phyloP scores from a whole-genome alignment of 2,797 vertebrate genomes.

The Cynopterus sphinx region DNA sequence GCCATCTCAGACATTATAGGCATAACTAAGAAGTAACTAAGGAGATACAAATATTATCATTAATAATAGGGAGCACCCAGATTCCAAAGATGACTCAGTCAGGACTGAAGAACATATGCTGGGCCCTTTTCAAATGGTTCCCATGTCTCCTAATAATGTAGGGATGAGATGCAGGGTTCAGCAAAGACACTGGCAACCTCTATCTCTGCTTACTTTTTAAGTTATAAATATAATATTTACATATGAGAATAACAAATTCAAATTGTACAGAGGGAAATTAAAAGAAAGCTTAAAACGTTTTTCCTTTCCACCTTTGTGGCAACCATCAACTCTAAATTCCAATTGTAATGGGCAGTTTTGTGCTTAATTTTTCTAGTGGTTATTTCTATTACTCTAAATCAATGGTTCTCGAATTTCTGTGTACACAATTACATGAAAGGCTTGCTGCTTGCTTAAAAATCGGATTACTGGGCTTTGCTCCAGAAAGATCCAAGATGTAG shows the following conservation, averaged over 20 bases:
- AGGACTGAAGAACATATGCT: not conserved
- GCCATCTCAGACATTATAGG: not conserved
- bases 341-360: slow-evolving; percentile 1
- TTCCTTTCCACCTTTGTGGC: not conserved
- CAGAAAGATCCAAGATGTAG: not conserved
- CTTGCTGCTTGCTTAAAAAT: slow-evolving; percentile 19
- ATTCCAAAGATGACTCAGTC: slow-evolving; percentile 7
- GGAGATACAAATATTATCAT: not conserved
- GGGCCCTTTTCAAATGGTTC: not conserved
- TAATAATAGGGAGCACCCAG: not conserved
- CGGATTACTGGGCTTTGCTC: not conserved
- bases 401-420: slow-evolving; percentile 6
- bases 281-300: slow-evolving; percentile 19
- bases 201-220: not conserved
- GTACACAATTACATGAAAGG: not conserved
- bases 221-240: not conserved
- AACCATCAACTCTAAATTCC: not conserved
- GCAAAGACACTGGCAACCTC: not conserved
- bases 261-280: slow-evolving; percentile 13
- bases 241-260: not conserved
- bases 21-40: not conserved
- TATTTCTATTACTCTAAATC: slow-evolving; percentile 41
- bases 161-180: not conserved
- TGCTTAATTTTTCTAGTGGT: slow-evolving; percentile 26
- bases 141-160: not conserved